Percentiles rank a stretch among this genome's conserved stretches.
These are phyloP conservation scores for Numida meleagris DNA, from an alignment of 2,113 vertebrate species.

Conservation along the genomic window DNA sequence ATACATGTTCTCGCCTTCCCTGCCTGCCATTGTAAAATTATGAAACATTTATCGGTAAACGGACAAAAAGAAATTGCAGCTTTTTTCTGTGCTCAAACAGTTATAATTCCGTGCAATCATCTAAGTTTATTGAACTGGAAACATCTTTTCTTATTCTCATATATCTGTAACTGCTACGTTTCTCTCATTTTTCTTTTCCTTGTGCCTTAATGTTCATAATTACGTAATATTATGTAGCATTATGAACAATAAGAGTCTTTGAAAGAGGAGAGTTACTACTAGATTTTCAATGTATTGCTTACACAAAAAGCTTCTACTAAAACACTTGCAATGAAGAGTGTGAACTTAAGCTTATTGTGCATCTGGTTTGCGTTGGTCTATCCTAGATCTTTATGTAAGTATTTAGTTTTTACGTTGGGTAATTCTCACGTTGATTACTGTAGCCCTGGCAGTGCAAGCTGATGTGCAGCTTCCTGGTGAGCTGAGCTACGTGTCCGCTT, in stretches of 20 bases:
- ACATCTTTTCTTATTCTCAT: neutral
- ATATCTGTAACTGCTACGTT: neutral
- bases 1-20: neutral
- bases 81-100: neutral
- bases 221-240: fast-evolving
- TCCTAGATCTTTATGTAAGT: neutral
- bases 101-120: neutral
- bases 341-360: neutral
- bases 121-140: neutral
- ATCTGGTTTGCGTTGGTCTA: neutral
- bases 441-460: neutral
- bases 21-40: neutral
- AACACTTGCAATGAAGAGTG: fast-evolving
- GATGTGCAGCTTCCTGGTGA: neutral
- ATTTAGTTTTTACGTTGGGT: neutral
- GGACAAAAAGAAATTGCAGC: neutral
- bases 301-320: neutral
- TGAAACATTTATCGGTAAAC: neutral
- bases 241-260: neutral
- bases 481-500: fast-evolving
- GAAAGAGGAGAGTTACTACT: neutral
- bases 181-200: neutral
- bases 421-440: neutral
- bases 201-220: neutral
- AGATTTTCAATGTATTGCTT: neutral